Percentiles rank a stretch among this genome's conserved stretches.
phyloP scores from a whole-genome alignment of 2,113 vertebrate species.

The Halichoeres trimaculatus region DNA sequence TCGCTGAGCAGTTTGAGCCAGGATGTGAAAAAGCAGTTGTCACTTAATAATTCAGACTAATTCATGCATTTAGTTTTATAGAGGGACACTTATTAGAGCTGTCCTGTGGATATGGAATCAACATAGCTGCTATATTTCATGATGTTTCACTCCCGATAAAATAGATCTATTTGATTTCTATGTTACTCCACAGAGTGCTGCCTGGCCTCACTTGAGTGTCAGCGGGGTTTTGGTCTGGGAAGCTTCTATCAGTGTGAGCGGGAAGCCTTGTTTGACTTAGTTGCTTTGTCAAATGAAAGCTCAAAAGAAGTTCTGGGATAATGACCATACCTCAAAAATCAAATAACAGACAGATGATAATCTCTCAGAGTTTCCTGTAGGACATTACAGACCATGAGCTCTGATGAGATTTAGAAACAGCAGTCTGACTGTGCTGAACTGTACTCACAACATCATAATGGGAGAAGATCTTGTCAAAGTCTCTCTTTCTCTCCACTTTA shows the following conservation, averaged over 20 bases:
- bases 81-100: background rate
- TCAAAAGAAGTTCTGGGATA: too few species aligned
- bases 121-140: constrained; percentile 39
- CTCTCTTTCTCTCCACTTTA: constrained; percentile 89
- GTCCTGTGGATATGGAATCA: constrained; percentile 16
- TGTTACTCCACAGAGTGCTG: background rate
- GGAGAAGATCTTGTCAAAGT: constrained; percentile 96
- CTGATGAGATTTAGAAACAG: background rate
- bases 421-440: background rate
- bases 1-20: background rate
- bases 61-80: background rate
- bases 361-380: background rate
- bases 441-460: constrained; percentile 96
- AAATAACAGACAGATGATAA: background rate
- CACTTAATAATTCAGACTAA: background rate
- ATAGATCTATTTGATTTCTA: constrained; percentile 13
- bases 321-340: too few species aligned
- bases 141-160: constrained; percentile 28
- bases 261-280: too few species aligned
- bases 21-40: background rate
- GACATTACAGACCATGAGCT: background rate
- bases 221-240: too few species aligned
- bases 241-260: background rate
- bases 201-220: background rate
- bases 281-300: background rate